Base-by-base conservation (phyloP, 2,888 invertebrate genomes). In the Aleiodes testaceus region DNA sequence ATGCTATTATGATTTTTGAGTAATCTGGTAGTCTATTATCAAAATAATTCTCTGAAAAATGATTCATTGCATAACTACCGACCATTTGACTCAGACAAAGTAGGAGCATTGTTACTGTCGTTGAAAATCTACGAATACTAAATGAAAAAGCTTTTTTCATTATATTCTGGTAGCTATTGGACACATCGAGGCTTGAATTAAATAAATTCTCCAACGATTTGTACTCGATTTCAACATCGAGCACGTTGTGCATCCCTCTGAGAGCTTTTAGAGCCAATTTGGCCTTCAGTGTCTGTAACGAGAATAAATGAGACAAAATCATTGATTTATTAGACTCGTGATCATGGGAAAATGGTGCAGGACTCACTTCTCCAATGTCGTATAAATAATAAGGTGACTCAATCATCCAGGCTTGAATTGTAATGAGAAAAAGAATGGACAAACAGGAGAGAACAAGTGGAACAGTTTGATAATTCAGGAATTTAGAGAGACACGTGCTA, bases 351-450 rank as follows among this genome's bases (percentile, higher is more conserved):
- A 6, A 36, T 26, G 36, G 36, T 1, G 11, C 7, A 9, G 11
- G 1, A 16, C 63, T 73, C 70, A 81, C 80, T 76, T 73, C 73
- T 26, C 79, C 79, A 59, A 50, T 44, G 42, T 79, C 68, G 49
- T 78, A 80, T 2, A 78, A 67, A 66, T 74, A 79, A 47, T 77
- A 78, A 4, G 81, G 81, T 30, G 80, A 81, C 65, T 81, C 81
- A 53, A 78, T 72, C 78, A 81, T 78, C 72, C 75, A 79, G 1
- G 67, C 42, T 4, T 68, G 67, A 18, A 78, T 64, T 0, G 77
- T 72, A 4, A 70, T 22, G n/a, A 78, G 47, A 65, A 78, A 81
- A n/a, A 67, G 22, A 2, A 75, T 18, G 6, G 77, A 68, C 6
- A 76, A 2, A 0, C 63, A 36, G 7, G 55, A 64, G 73, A 80